A percentile compares a stretch with the other conserved stretches of the same genome.
Evolutionary conservation across 2,797 vertebrate species (phyloP).

Genomic region (Peromyscus nudipes): DNA sequence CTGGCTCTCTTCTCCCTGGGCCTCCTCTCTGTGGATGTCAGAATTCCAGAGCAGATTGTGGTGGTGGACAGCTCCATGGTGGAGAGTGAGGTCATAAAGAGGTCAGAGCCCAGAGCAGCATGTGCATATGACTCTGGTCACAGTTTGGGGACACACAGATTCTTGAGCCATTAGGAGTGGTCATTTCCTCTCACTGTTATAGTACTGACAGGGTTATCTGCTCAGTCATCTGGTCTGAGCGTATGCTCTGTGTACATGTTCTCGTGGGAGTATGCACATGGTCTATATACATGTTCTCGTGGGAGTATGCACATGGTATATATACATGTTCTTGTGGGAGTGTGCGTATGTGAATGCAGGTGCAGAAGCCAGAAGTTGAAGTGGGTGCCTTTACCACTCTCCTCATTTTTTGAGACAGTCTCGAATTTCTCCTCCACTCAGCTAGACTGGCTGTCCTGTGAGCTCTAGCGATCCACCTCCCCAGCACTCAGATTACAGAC

Average conservation of each 20-base stretch:
- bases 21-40: conserved; percentile 91
- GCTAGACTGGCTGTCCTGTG: not conserved
- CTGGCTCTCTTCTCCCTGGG: conserved; percentile 94
- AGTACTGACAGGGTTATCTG: fast-evolving
- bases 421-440: not conserved
- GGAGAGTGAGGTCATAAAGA: conserved; percentile 95
- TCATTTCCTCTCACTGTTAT: not conserved
- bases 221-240: not conserved
- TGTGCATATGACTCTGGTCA: not conserved
- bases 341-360: not conserved
- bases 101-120: conserved; percentile 84
- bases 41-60: conserved; percentile 96
- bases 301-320: not conserved
- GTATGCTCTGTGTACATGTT: not conserved
- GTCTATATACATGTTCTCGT: not conserved
- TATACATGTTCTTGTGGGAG: not conserved
- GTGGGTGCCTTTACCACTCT: not conserved
- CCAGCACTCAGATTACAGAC: not conserved
- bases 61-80: conserved; percentile 96
- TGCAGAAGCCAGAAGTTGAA: not conserved
- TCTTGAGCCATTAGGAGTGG: fast-evolving
- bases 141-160: not conserved
- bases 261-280: not conserved
- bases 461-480: not conserved
- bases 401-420: not conserved